Evolutionary conservation across 1,140 invertebrate genomes (phyloP), one percentile per base, ranked within the genome.

Genomic region (Drosophila sp.): DNA sequence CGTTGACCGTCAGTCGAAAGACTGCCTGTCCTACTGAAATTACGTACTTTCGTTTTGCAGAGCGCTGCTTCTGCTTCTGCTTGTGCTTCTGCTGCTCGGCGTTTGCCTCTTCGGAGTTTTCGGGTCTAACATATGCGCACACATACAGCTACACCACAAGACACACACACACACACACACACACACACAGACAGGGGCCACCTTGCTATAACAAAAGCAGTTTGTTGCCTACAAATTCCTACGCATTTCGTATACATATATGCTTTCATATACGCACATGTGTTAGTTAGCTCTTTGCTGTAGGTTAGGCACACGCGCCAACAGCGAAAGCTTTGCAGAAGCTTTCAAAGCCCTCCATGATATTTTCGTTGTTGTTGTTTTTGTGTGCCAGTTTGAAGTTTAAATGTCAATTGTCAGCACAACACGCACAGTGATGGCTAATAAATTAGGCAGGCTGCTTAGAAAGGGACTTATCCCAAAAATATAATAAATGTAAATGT

Each of bases 1-100:
- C 82, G 82, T 87, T 82, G 82, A 87, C 82, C 82, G 82, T 86
- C 75, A 86, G 82, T 84, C 82, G 82, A 86, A 86, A 82, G 82
- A 86, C 82, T 86, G 82, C 75, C 80, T 84, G 82, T 86, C 82
- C 82, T 86, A 86, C 82, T 86, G 82, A 86, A 77, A 76, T 80
- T 71, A 58, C 75, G 58, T 69, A 58, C 75, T 53, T 69, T 87
- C 67, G 67, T n/a, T 86, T 62, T 66, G 72, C 74, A 70, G 65
- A 54, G 54, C 56, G 36, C 36, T 38, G 36, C n/a, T 9, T n/a
- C 3, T 58, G 58, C 50, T 57, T 18, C 21, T 67, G 45, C 51
- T 51, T 38, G 2, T 40, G 54, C 32, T 53, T 4, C 11, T 73
- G 53, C 53, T 53, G 57, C 32, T 66, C 41, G 50, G 40, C 61